These are phyloP conservation scores for Drosophila antonietae DNA, from an alignment of 2,888 invertebrate genomes.

Conservation along the genomic window DNA sequence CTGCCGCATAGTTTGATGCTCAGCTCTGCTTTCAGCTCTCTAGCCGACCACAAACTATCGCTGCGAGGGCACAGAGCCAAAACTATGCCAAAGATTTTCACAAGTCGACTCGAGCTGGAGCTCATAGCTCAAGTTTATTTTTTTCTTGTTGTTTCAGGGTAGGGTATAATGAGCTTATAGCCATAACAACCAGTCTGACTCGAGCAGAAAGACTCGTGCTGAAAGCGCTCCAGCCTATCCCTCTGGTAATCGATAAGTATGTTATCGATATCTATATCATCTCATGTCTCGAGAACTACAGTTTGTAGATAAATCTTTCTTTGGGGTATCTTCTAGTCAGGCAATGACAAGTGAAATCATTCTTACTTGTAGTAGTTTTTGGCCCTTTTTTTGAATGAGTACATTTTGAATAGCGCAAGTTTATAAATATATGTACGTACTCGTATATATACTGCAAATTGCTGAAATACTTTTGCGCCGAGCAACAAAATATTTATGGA, in stretches of 20 bases:
- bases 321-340: not conserved
- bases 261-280: too few relatives aligned
- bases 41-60: conserved; percentile 20
- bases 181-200: too few relatives aligned
- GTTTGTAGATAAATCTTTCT: too few relatives aligned
- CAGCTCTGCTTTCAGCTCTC: conserved; percentile 4
- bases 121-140: not conserved
- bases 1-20: conserved; percentile 26
- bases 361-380: not conserved
- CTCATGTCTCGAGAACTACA: too few relatives aligned
- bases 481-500: conserved; percentile 42
- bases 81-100: conserved; percentile 54
- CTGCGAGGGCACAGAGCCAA: conserved; percentile 21
- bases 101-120: conserved; percentile 13
- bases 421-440: conserved; percentile 44
- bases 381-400: conserved; percentile 23
- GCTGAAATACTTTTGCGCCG: conserved; percentile 46
- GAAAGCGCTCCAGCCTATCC: too few relatives aligned
- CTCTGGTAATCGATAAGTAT: too few relatives aligned
- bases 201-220: too few relatives aligned
- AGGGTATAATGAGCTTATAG: not conserved
- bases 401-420: conserved; percentile 46
- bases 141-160: too few relatives aligned
- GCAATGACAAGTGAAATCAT: not conserved
- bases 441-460: conserved; percentile 27